Evolutionary conservation across 2,888 invertebrate genomes (phyloP), one percentile per base, ranked within the genome.

Genomic region (Sphaerophoria taeniata): DNA sequence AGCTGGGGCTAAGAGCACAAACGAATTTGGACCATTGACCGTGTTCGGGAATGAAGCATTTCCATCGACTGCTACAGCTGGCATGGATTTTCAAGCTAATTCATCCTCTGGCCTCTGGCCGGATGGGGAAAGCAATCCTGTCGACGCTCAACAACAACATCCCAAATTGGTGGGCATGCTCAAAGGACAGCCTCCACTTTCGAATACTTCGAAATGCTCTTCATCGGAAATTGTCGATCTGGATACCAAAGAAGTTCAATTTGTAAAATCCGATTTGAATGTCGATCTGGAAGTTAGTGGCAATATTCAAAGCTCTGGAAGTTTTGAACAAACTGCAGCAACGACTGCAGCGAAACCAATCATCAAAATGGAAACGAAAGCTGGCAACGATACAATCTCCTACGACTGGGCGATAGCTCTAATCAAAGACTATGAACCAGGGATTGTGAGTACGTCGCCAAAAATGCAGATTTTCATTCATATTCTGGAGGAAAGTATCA

Each of bases 381-480:
- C 63, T 14, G 87, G 74, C 14, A 96, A 96, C 88, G 96, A 96
- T 89, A 96, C 96, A 87, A 95, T 97, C 91, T 96, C 97, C 0
- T 97, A 97, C 89, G 97, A 97, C 90, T 97, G 97, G 97, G 97
- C 97, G 9, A 92, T 95, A 11, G 96, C 97, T 88, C 92, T 97
- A 63, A 93, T 97, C 90, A 96, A 96, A 92, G 96, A 95, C 88
- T 99, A 99, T 91, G 93, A 95, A 82, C 95, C 97, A 0, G 98
- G 98, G n/a, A 93, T 96, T 51, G 95, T 98, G 87, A 97, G 97
- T 89, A 97, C 98, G 90, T 98, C 98, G 3, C 97, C 97, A 2
- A 99, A 99, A 93, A 97, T 99, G 96, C 95, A 97, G 88, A 94
- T 99, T 56, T 95, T 99, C 89, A 97, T 99, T 92, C 96, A 96